These are phyloP conservation scores for Anastrepha ludens DNA, from an alignment of 1,140 invertebrate genomes.

Conservation along the genomic window DNA sequence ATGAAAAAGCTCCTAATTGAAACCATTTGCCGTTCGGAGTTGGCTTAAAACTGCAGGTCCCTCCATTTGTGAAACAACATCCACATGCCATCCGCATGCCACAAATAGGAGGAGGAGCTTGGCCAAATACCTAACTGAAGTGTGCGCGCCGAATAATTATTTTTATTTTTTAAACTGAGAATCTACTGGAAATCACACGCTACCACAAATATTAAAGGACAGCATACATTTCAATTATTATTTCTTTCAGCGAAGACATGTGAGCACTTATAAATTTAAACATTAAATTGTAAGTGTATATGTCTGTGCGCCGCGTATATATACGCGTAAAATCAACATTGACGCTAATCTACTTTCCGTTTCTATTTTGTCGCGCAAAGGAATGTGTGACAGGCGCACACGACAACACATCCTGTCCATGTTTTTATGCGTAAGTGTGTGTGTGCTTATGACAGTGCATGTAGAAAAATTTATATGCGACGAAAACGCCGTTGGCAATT, in stretches of 20 bases:
- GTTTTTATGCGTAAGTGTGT: neutral
- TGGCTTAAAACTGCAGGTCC: no score
- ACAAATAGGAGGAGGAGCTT: no score
- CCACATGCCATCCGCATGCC: no score
- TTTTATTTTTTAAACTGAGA: no score
- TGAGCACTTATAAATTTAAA: neutral
- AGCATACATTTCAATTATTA: neutral
- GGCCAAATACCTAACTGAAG: no score
- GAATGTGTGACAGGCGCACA: neutral
- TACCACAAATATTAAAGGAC: no score
- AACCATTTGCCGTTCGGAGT: no score
- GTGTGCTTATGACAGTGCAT: neutral
- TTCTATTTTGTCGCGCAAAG: neutral
- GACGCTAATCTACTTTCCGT: constrained; percentile 37
- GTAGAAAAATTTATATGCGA: neutral
- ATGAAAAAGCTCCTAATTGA: no score
- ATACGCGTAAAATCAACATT: neutral
- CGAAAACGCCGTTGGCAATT: neutral
- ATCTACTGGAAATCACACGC: no score
- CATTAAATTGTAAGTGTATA: neutral
- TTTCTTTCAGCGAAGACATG: neutral
- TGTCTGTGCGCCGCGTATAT: neutral
- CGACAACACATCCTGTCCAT: neutral
- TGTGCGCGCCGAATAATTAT: no score
- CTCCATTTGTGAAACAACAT: no score